Base-by-base conservation (phyloP, 2,888 invertebrate genomes). In the Agrotis exclamationis region DNA sequence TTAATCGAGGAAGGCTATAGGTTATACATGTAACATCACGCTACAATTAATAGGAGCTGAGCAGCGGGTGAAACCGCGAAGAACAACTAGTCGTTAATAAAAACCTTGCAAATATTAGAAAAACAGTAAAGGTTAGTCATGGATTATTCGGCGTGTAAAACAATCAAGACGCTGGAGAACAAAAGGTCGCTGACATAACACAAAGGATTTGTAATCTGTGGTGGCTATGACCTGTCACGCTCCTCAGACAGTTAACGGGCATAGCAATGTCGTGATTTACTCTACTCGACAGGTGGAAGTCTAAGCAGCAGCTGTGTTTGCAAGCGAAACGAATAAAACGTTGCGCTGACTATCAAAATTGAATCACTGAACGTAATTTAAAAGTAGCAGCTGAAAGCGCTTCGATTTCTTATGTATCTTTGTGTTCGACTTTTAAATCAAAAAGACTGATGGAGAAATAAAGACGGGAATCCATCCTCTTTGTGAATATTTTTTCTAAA, bases 141-240 rank as follows among this genome's bases (percentile, higher is more conserved):
- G 58, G 67, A 71, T 64, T 69, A 69, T 69, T 69, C 33, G 44
- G 54, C 70, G 78, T 68, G 64, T 79, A 66, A 54, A 68, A 24
- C 16, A 69, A 81, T 79, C 72, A 57, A 83, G 22, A 64, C 56
- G 72, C 69, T 70, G 14, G 24, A 56, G 59, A 70, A 76, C 66
- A 68, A 79, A 80, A 80, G 81, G 67, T 80, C 78, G 63, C 62
- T 81, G 80, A 80, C 81, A 80, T 77, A 82, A 80, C 45, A 78
- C 77, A 78, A 83, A 82, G 73, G 65, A 73, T 76, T 73, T 68
- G 60, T 65, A 69, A 77, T 68, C 70, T 82, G 70, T 62, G 63
- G 82, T 72, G 75, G 63, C 76, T 83, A 58, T 73, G 82, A 85
- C 78, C 80, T 66, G 82, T 76, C 78, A 82, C 85, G 82, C 75